These are phyloP conservation scores for Taenioides sp. DNA, from an alignment of 2,797 vertebrate genomes.

Conservation along the genomic window DNA sequence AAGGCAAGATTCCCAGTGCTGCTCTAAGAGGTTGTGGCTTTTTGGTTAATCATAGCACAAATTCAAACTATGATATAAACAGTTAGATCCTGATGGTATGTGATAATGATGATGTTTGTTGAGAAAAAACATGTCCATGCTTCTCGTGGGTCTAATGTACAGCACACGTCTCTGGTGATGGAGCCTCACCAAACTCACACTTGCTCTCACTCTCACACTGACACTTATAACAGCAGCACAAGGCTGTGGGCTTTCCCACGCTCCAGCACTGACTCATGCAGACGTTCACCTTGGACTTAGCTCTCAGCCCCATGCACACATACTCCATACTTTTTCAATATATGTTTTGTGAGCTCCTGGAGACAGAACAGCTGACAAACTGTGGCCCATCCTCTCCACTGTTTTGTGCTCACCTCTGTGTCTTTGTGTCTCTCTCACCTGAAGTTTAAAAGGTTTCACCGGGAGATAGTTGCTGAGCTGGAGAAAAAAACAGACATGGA, in stretches of 20 bases:
- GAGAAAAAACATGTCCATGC: slow-evolving; percentile 1
- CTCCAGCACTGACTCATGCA: slow-evolving; percentile 72
- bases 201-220: slow-evolving; percentile 26
- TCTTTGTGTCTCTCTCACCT: slow-evolving; percentile 33
- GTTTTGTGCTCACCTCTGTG: slow-evolving; percentile 44
- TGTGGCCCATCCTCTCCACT: slow-evolving; percentile 13
- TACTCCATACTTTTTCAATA: slow-evolving; percentile 30
- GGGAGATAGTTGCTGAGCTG: slow-evolving; percentile 90
- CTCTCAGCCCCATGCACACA: slow-evolving; percentile 46
- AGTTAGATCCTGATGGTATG: background rate
- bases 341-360: slow-evolving; percentile 17
- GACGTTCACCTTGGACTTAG: slow-evolving; percentile 54
- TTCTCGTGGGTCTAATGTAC: slow-evolving; percentile 10
- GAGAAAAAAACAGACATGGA: slow-evolving; percentile 95
- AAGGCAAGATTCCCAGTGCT: background rate
- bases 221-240: slow-evolving; percentile 41
- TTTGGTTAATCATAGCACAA: slow-evolving; percentile 57
- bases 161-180: slow-evolving; percentile 15
- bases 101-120: background rate
- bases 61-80: slow-evolving; percentile 25
- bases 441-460: slow-evolving; percentile 94
- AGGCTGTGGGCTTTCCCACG: slow-evolving; percentile 67
- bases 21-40: slow-evolving; percentile 45
- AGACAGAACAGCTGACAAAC: slow-evolving; percentile 39
- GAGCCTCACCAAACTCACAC: slow-evolving; percentile 5